Evolutionary conservation across 2,797 vertebrate genomes (phyloP).

Genomic region (Delichon dasypus): DNA sequence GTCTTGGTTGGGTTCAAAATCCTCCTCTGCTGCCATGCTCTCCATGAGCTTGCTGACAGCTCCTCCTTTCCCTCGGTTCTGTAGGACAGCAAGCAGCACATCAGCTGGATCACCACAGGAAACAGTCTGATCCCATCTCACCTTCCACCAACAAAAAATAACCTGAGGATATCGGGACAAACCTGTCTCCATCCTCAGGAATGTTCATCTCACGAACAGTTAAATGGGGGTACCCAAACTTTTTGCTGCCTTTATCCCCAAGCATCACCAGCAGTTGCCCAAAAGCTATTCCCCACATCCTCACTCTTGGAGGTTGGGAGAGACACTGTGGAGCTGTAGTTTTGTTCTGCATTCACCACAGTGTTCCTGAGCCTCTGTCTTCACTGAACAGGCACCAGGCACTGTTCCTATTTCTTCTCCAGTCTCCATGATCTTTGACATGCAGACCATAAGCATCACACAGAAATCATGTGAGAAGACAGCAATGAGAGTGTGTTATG

Average conservation of each 20-base stretch:
- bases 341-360: background rate
- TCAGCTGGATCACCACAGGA: background rate
- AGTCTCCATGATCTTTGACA: background rate
- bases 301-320: background rate
- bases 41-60: slow-evolving; percentile 98
- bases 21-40: slow-evolving; percentile 98
- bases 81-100: background rate
- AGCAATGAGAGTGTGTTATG: background rate
- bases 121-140: background rate
- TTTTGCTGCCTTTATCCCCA: background rate
- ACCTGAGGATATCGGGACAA: background rate
- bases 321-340: background rate
- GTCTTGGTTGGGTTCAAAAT: slow-evolving; percentile 97
- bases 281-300: background rate
- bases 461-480: background rate
- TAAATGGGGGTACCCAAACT: background rate
- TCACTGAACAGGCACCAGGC: background rate
- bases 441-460: background rate
- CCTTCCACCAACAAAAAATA: background rate
- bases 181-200: background rate
- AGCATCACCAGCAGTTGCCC: background rate
- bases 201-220: background rate
- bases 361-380: background rate
- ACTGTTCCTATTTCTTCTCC: background rate
- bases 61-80: slow-evolving; percentile 88